Evolutionary conservation across 2,113 vertebrate genomes (phyloP).

Genomic region (Cottus gobio): DNA sequence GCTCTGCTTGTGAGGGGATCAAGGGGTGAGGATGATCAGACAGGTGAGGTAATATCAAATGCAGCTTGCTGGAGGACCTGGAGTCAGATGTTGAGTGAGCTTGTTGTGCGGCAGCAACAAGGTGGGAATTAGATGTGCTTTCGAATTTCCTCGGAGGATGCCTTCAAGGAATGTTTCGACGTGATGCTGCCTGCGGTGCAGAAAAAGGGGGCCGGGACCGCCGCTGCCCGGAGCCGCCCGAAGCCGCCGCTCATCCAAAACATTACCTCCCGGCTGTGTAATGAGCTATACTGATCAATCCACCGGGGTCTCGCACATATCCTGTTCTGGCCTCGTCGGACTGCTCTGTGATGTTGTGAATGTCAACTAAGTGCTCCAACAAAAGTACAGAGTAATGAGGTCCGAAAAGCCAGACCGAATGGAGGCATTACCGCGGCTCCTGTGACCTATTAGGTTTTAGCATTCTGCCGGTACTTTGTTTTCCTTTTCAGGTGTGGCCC

Average conservation of each 20-base stretch:
- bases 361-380: slow-evolving; percentile 53
- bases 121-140: slow-evolving; percentile 46
- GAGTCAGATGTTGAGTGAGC: slow-evolving; percentile 46
- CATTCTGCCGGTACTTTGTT: slow-evolving; percentile 32
- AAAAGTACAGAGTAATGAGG: slow-evolving; percentile 60
- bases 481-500: neutral
- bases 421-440: slow-evolving; percentile 10
- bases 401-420: slow-evolving; percentile 17
- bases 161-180: slow-evolving; percentile 44
- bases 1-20: slow-evolving; percentile 5
- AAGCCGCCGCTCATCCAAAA: neutral
- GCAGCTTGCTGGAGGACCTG: slow-evolving; percentile 30
- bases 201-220: neutral
- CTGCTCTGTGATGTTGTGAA: slow-evolving; percentile 34
- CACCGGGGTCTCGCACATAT: slow-evolving; percentile 13
- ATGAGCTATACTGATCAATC: slow-evolving; percentile 53
- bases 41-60: slow-evolving; percentile 15
- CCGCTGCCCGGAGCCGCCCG: slow-evolving; percentile 3
- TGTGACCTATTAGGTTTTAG: slow-evolving; percentile 15
- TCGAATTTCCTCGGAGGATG: slow-evolving; percentile 48
- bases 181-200: slow-evolving; percentile 21
- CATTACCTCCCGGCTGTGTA: slow-evolving; percentile 35
- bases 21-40: slow-evolving; percentile 10
- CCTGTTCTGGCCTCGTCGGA: slow-evolving; percentile 2
- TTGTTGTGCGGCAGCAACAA: slow-evolving; percentile 39